Evolutionary conservation across 2,797 vertebrate genomes (phyloP).

Genomic region (Pseudopleuronectes americanus): DNA sequence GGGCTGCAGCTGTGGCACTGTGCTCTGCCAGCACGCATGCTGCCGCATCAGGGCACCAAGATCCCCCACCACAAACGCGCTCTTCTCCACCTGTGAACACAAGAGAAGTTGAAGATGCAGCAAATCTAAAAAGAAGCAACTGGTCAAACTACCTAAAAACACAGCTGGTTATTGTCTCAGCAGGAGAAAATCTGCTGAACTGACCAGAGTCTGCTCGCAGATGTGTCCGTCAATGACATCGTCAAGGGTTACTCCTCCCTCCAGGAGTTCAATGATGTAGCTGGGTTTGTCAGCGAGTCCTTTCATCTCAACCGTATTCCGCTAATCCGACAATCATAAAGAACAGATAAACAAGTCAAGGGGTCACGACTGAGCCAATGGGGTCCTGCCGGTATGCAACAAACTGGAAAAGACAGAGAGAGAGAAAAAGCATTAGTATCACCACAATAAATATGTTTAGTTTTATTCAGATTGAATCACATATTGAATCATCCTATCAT

Average conservation of each 20-base stretch:
- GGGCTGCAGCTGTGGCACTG: constrained; percentile 89
- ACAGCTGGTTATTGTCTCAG: neutral
- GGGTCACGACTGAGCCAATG: constrained; percentile 92
- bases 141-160: neutral
- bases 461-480: neutral
- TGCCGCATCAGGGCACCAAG: constrained; percentile 94
- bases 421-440: neutral
- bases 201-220: constrained; percentile 94
- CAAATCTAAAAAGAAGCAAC: neutral
- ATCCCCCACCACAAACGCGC: constrained; percentile 95
- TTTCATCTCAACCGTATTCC: constrained; percentile 99
- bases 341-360: constrained; percentile 90
- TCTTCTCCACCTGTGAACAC: constrained; percentile 89
- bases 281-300: constrained; percentile 96
- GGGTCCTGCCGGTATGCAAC: constrained; percentile 99
- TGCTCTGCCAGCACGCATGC: constrained; percentile 91
- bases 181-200: constrained; percentile 54
- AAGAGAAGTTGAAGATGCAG: neutral
- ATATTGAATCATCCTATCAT: neutral
- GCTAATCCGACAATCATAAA: constrained; percentile 99
- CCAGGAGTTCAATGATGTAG: constrained; percentile 95
- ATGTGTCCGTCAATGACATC: constrained; percentile 96
- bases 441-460: neutral
- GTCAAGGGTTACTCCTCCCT: constrained; percentile 91
- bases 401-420: constrained; percentile 85